These are phyloP conservation scores for Drosophila kepulauana DNA, from an alignment of 1,140 invertebrate genomes.

Conservation along the genomic window DNA sequence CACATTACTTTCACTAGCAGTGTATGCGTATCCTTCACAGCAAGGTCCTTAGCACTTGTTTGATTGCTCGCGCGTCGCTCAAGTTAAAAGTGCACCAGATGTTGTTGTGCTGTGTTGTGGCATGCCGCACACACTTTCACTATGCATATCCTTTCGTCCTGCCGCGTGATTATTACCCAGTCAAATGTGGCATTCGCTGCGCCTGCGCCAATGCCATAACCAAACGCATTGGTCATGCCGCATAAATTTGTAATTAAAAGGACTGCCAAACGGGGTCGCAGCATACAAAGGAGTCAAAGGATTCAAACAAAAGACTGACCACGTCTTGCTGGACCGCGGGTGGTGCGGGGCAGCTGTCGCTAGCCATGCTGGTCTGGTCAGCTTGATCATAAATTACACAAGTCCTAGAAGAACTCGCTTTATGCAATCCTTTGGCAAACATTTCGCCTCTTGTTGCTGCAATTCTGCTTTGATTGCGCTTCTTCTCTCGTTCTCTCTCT, in stretches of 20 bases:
- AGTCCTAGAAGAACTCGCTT: slow-evolving; percentile 35
- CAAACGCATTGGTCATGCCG: slow-evolving; percentile 27
- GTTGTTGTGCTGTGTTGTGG: slow-evolving; percentile 13
- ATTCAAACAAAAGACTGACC: slow-evolving; percentile 32
- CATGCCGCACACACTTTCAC: slow-evolving; percentile 52
- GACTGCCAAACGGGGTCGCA: slow-evolving; percentile 28
- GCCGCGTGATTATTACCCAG: slow-evolving; percentile 51
- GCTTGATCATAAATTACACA: slow-evolving; percentile 69
- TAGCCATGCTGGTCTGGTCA: slow-evolving; percentile 62
- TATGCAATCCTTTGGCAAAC: slow-evolving; percentile 70
- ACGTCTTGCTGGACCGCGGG: slow-evolving; percentile 37
- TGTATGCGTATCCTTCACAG: neutral
- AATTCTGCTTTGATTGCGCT: slow-evolving; percentile 30
- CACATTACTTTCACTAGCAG: slow-evolving; percentile 1
- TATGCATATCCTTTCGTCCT: slow-evolving; percentile 35
- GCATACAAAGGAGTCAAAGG: slow-evolving; percentile 35
- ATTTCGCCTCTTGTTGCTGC: slow-evolving; percentile 38
- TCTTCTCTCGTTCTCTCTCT: neutral
- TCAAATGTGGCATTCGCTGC: slow-evolving; percentile 43
- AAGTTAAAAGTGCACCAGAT: slow-evolving; percentile 24
- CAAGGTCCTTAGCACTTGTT: slow-evolving; percentile 26
- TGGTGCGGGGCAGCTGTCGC: slow-evolving; percentile 58
- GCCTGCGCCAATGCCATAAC: slow-evolving; percentile 27
- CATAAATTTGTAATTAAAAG: slow-evolving; percentile 60
- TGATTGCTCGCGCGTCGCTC: neutral